Conservation (phyloP, 2,113 vertebrate species). For the Empidonax alnorum region DNA sequence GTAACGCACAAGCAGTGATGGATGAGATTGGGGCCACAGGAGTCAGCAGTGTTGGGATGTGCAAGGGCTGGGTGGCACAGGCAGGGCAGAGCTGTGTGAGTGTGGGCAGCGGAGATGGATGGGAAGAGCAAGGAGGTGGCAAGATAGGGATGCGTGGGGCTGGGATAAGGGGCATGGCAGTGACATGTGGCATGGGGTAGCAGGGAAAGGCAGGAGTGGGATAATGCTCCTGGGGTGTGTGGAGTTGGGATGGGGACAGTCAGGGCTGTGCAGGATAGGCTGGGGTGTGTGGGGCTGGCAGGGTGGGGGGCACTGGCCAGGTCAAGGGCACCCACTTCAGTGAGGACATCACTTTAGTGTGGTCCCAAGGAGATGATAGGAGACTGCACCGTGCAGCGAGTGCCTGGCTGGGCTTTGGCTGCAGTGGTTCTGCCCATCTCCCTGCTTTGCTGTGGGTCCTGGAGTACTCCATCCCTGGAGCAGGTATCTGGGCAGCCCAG, state of each 20-base stretch:
- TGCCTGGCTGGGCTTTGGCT: not conserved
- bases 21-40: not conserved
- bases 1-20: not conserved
- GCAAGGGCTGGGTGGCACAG: not conserved
- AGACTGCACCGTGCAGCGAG: rapidly evolving
- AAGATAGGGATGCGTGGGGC: not conserved
- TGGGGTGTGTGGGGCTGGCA: not conserved
- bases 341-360: not conserved
- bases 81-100: not conserved
- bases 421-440: not conserved
- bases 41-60: not conserved
- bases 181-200: not conserved
- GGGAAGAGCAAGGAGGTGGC: not conserved
- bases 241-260: not conserved
- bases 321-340: not conserved
- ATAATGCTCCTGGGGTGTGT: not conserved
- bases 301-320: not conserved
- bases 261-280: not conserved
- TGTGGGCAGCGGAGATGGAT: not conserved
- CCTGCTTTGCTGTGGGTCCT: not conserved
- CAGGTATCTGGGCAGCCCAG: not conserved
- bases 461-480: not conserved
- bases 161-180: not conserved
- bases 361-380: not conserved
- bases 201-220: not conserved